Evolutionary conservation across 1,140 invertebrate genomes (phyloP), one percentile per base, ranked within the genome.

Genomic region (Drosophila bipectinata): DNA sequence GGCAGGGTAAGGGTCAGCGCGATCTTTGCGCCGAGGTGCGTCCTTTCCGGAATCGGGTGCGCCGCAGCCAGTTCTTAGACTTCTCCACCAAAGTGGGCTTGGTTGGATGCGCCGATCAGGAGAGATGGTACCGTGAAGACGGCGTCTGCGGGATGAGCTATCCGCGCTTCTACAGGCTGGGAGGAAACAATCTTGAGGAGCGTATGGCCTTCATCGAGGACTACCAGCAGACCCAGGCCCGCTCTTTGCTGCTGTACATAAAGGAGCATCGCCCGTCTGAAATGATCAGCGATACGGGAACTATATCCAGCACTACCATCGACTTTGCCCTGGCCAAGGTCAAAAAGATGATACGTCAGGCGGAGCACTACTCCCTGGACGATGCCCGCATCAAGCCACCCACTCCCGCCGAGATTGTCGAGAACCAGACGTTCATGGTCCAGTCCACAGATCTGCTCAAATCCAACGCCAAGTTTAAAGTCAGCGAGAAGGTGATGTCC

Each of bases 221-320:
- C 83, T 95, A 93, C 71, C 95, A 96, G 85, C 92, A 97, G 47
- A 98, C 97, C 10, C 95, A 97, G 6, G 98, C 97, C 74, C 94
- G 97, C 48, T 95, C 95, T 72, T 92, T 98, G 24, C 89, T 98
- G 12, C 96, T 96, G 82, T 96, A 95, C 94, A 80, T 97, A n/a
- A 92, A 95, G 0, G 92, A 94, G 18, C 74, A 84, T 6, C 41
- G 55, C 3, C 63, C 75, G 1, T 6, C 37, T 7, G 77, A 79
- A 5, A 3, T 91, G 26, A 51, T 75, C 30, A 34, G 57, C 7
- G 75, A 82, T 0, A 41, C 56, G 34, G 90, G 90, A 3, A 47
- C 55, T 2, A 54, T 91, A 21, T 82, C 92, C 7, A 89, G 93
- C 45, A 90, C 92, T 45, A 90, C 92, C 3, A 91, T 94, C 49